A percentile compares a stretch with the other conserved stretches of the same genome.
phyloP scores from a whole-genome alignment of 2,113 vertebrate species.

The Montifringilla adamsi region DNA sequence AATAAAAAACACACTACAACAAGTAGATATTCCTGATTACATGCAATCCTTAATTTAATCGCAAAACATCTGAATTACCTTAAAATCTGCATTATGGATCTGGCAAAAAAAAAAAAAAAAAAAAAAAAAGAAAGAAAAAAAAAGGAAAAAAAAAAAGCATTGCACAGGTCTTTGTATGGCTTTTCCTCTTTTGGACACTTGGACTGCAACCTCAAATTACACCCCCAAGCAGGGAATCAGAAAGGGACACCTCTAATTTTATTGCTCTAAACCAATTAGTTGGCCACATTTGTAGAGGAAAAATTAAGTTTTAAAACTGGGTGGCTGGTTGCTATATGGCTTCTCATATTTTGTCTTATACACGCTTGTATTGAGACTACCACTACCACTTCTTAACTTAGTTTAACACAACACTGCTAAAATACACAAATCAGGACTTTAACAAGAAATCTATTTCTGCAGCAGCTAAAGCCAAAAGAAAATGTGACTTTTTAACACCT shows the following conservation, averaged over 20 bases:
- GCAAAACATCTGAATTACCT: neutral
- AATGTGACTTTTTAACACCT: neutral
- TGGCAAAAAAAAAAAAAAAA: neutral
- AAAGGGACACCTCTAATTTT: neutral
- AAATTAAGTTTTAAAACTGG: neutral
- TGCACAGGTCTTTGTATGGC: neutral
- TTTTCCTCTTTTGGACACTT: neutral
- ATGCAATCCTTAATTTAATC: neutral
- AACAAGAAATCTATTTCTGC: neutral
- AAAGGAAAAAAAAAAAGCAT: neutral
- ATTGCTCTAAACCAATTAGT: neutral
- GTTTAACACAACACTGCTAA: neutral
- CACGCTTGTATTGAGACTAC: neutral
- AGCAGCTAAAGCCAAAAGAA: neutral
- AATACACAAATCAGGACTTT: neutral
- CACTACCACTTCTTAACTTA: neutral
- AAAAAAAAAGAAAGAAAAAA: neutral
- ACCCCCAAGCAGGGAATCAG: fast-evolving
- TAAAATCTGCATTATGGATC: neutral
- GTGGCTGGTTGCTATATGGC: neutral
- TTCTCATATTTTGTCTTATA: neutral
- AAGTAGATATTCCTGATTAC: neutral
- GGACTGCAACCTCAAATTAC: neutral
- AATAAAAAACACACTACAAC: too few relatives aligned
- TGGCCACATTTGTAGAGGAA: neutral